These are phyloP conservation scores for Chloropsis cyanopogon DNA, from an alignment of 2,113 vertebrate species.

Conservation along the genomic window DNA sequence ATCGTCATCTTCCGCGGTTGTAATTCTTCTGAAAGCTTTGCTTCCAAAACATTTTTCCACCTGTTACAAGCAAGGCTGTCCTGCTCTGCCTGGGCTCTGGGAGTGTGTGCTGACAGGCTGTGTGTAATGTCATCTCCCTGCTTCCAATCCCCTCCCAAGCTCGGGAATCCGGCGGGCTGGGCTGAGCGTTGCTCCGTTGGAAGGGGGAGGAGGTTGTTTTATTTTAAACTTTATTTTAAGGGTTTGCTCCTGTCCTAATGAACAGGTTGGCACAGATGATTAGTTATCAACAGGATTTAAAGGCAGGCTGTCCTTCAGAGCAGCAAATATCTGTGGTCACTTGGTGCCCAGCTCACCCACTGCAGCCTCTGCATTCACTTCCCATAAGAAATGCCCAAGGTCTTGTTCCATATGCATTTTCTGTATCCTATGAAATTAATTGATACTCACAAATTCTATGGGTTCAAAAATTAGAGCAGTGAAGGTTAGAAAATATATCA, in stretches of 20 bases:
- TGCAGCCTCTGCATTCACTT: background rate
- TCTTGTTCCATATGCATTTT: background rate
- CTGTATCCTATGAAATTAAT: background rate
- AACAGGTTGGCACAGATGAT: background rate
- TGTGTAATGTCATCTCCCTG: constrained; percentile 27
- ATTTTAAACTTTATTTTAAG: background rate
- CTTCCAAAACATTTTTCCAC: constrained; percentile 23
- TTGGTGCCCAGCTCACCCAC: background rate
- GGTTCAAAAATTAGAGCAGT: background rate
- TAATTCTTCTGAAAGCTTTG: background rate
- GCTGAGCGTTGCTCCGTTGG: background rate
- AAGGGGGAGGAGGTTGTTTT: background rate
- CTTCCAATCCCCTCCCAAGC: background rate
- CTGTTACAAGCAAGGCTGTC: background rate
- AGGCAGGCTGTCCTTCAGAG: background rate
- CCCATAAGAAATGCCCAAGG: background rate
- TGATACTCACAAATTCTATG: background rate
- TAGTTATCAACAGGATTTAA: background rate
- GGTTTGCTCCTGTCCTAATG: background rate
- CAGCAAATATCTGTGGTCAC: background rate
- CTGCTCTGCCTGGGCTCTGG: background rate
- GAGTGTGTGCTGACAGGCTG: background rate
- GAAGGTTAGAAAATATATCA: accelerated
- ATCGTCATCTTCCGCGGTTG: accelerated
- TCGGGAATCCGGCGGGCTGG: background rate